These are phyloP conservation scores for Gambusia yucatana DNA, from an alignment of 2,797 vertebrate genomes.

Conservation along the genomic window DNA sequence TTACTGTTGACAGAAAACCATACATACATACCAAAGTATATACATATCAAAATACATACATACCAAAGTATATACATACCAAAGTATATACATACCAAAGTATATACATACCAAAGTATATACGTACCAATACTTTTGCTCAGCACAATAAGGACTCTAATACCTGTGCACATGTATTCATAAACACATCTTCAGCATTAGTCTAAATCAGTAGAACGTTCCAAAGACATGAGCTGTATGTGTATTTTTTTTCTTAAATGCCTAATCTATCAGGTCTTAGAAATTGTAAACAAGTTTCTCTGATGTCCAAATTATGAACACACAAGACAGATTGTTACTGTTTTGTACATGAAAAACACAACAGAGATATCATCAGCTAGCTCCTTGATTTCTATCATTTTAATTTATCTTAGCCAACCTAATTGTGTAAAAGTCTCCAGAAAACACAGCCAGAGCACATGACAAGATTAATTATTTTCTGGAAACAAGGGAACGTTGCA, in stretches of 20 bases:
- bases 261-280: not conserved
- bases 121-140: not conserved
- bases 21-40: too few relatives aligned
- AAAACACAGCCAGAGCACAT: not conserved
- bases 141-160: not conserved
- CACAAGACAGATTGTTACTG: not conserved
- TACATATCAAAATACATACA: not conserved
- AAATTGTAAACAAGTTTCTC: not conserved
- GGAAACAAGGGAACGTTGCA: not conserved
- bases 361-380: not conserved
- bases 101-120: too few relatives aligned
- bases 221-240: not conserved
- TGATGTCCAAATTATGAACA: not conserved
- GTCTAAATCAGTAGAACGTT: not conserved
- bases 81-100: not conserved
- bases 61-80: not conserved
- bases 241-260: not conserved
- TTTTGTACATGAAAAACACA: not conserved
- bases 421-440: not conserved
- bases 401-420: not conserved
- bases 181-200: not conserved
- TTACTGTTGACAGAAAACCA: not conserved
- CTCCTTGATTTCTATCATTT: not conserved
- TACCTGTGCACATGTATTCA: not conserved
- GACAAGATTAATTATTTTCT: too few relatives aligned